A percentile compares a stretch with the other conserved stretches of the same genome.
These are phyloP conservation scores for Drosophila aff. DNA, from an alignment of 1,140 invertebrate species.

Conservation along the genomic window DNA sequence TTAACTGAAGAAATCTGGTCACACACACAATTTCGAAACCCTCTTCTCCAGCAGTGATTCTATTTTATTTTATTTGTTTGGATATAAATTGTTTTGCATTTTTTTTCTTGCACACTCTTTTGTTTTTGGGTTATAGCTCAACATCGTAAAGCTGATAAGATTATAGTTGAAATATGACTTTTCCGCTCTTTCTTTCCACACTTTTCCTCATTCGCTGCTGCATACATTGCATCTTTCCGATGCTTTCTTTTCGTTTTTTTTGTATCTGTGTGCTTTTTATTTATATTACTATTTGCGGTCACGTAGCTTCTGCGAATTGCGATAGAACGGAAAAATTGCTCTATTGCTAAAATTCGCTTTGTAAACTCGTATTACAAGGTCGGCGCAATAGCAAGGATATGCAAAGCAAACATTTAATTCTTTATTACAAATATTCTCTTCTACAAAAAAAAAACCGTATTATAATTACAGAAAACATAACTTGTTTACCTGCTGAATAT, in stretches of 20 bases:
- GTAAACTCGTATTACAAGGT: slow-evolving; percentile 4
- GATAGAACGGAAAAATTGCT: slow-evolving; percentile 3
- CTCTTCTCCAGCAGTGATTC: background rate
- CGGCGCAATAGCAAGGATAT: background rate
- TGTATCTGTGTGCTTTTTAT: slow-evolving; percentile 13
- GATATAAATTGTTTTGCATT: slow-evolving; percentile 51
- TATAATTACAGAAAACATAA: background rate
- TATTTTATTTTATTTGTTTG: background rate
- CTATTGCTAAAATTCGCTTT: slow-evolving; percentile 1
- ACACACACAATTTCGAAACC: background rate
- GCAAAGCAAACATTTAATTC: background rate
- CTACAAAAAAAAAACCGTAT: background rate
- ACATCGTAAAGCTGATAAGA: slow-evolving; percentile 76
- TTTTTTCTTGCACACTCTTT: slow-evolving; percentile 5
- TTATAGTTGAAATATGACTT: slow-evolving; percentile 75
- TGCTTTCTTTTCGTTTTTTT: slow-evolving; percentile 15
- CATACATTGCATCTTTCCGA: slow-evolving; percentile 9
- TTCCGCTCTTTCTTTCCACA: slow-evolving; percentile 11
- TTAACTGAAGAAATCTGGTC: background rate
- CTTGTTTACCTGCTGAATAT: background rate
- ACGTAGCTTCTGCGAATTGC: slow-evolving; percentile 46
- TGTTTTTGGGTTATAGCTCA: slow-evolving; percentile 61
- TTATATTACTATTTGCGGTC: slow-evolving; percentile 35
- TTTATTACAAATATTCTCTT: too few species aligned
- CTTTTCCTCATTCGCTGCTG: background rate